Percentiles rank a stretch among this genome's conserved stretches.
These are phyloP conservation scores for Drosophila sp. DNA, from an alignment of 1,140 invertebrate genomes.

Conservation along the genomic window DNA sequence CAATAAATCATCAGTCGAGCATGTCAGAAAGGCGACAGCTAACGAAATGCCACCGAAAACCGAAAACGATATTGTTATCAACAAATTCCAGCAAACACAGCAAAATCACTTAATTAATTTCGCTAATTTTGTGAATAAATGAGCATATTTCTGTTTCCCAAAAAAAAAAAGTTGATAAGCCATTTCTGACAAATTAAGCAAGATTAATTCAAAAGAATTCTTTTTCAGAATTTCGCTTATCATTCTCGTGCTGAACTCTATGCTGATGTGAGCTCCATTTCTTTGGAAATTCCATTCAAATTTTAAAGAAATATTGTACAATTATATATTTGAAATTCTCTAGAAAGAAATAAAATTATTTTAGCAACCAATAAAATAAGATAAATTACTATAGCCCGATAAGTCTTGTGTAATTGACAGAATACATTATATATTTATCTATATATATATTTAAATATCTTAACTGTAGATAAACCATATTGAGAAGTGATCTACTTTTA, in stretches of 20 bases:
- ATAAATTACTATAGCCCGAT: no score
- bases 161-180: not conserved
- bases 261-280: no score
- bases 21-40: conserved; percentile 49
- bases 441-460: no score
- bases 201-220: conserved; percentile 1
- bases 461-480: no score
- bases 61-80: conserved; percentile 5
- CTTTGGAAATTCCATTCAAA: no score
- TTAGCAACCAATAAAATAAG: no score
- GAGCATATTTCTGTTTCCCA: not conserved
- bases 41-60: conserved; percentile 15
- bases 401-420: no score
- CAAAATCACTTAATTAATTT: conserved; percentile 6
- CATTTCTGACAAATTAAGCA: not conserved
- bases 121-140: conserved; percentile 2
- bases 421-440: no score
- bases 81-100: not conserved
- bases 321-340: no score
- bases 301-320: no score
- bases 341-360: no score
- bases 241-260: not conserved
- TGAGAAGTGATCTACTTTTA: no score
- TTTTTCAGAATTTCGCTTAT: not conserved
- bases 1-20: conserved; percentile 81